Base-by-base conservation (phyloP, 2,888 invertebrate species). In the Criorhina ranunculi region DNA sequence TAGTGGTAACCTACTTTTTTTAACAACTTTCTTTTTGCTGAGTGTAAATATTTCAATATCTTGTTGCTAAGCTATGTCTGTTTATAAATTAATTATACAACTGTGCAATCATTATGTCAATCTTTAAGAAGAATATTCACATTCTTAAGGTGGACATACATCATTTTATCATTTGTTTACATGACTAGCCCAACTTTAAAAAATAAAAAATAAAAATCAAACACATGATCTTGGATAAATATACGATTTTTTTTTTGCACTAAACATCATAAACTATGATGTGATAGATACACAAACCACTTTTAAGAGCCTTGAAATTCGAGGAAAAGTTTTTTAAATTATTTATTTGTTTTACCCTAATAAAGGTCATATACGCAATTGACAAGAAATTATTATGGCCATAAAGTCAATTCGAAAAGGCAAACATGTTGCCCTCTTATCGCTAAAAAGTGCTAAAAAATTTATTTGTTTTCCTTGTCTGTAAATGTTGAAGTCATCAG, bases 211-310 rank as follows among this genome's bases (percentile, higher is more conserved):
- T n/a, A n/a, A n/a, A n/a, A 24, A 24, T 24, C 24, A 24, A 24
- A 4, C 24, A 24, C 4, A 24, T 24, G 24, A 24, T 24, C 2
- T 24, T 24, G 4, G 24, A 4, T 24, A 24, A 24, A 24, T 24
- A 24, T 4, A 24, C 24, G 24, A 24, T 24, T 4, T 3, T 4
- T 4, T 24, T 24, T 24, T 24, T 24, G 24, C 24, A 24, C 24
- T 4, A 55, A 53, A 53, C 15, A 31, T 53, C 31, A 33, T 55
- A 55, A 55, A 55, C 15, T 19, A 19, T 6, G 35, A 33, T 19
- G 55, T 35, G 17, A 35, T 17, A 55, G 17, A 57, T 24, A 24
- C 2, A 24, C 2, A 24, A 24, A 24, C n/a, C n/a, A n/a, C n/a
- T n/a, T n/a, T n/a, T n/a, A n/a, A n/a, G n/a, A 55, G 2, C n/a